Evolutionary conservation across 2,113 vertebrate genomes (phyloP), one percentile per base, ranked within the genome.

Genomic region (Leptosomus discolor): DNA sequence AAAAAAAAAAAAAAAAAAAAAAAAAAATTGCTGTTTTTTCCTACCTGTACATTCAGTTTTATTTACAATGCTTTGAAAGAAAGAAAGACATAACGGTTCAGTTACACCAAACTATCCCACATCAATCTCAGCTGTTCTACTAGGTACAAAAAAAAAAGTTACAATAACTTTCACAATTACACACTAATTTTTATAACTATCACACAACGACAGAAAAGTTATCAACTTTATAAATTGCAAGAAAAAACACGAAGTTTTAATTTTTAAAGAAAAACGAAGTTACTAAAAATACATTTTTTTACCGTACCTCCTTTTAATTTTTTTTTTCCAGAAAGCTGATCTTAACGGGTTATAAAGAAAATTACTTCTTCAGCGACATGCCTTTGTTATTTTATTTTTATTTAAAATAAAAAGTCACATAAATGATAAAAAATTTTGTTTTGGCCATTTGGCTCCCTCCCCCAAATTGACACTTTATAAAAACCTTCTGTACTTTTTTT

Each of bases 401-500:
- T 92, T 95, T 53, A 80, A 91, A 97, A 88, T 65, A 67, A 91
- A 84, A 92, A 85, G 10, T 80, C 85, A 46, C 2, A 67, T 6
- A 88, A 88, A 76, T 26, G 0, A 81, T 37, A 67, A 88, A 81
- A 85, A 90, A 82, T 1, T 53, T 51, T 8, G 6, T 46, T 94
- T 93, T 51, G 46, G 65, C 69, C 26, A 60, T 92, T 83, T 75
- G 76, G 85, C 87, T 93, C 50, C 74, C 50, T 96, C 84, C 90
- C 50, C 60, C 46, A 92, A 97, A 94, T 7, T 79, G 78, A 61
- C 94, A 96, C 87, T 97, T 95, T 84, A 92, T 75, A 95, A 91
- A 97, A 96, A 92, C 78, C 96, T 90, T 82, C 76, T 92, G 87
- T 92, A 93, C 95, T 93, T 91, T 93, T 74, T 78, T 90, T 17